Evolutionary conservation across 2,113 vertebrate genomes (phyloP), one percentile per base, ranked within the genome.

Genomic region (Lophius piscatorius): DNA sequence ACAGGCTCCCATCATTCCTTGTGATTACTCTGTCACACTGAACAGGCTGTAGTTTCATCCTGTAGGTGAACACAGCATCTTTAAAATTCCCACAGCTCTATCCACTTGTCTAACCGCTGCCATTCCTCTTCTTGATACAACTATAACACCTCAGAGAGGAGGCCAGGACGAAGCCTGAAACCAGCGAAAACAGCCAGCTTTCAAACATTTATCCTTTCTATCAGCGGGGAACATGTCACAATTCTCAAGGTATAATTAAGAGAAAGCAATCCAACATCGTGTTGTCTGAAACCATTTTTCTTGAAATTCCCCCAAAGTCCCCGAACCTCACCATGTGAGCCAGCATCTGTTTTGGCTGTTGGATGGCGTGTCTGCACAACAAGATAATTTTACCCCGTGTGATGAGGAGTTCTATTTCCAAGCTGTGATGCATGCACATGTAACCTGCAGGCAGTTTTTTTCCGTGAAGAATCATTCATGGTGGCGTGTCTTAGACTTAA

Each of bases 351-450:
- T n/a, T n/a, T n/a, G n/a, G 18, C 33, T 48, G 26, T 36, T 23
- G 22, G 23, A 69, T 8, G 9, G 21, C 39, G 40, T 78, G 36
- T 3, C n/a, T 9, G 4, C 40, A 40, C 46, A 76, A 9, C 55
- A 47, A 54, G 28, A 47, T 41, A 17, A 36, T 63, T 26, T 31
- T 24, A 11, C 9, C 21, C 39, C 48, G 38, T 71, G 66, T 56
- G 58, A 64, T 28, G 58, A 33, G 56, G 16, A 63, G 9, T 56
- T 60, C 58, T 24, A 12, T 61, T 57, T 65, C 12, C 45, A 66
- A 51, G 54, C 31, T 63, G 44, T 78, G 78, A 78, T 67, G 71
- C 78, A 84, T 73, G 52, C 18, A 47, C 35, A 42, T 23, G 18
- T 68, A 73, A 68, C 73, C 63, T 51, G 34, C 39, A 60, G 60